phyloP scores from a whole-genome alignment of 2,797 vertebrate species.

The Sciaenops ocellatus region DNA sequence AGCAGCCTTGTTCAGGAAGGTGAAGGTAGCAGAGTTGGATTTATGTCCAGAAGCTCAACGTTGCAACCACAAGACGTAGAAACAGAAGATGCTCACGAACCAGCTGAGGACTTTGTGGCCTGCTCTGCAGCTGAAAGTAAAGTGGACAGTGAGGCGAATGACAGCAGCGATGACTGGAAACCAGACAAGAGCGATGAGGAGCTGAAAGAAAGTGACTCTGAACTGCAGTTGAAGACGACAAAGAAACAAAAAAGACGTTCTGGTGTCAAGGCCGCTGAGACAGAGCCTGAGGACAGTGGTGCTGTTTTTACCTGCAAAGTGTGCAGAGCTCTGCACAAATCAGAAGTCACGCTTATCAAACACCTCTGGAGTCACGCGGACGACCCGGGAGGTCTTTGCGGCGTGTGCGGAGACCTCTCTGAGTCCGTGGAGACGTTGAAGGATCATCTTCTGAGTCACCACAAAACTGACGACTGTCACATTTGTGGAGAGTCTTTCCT shows the following conservation, averaged over 20 bases:
- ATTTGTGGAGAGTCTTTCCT: conserved; percentile 44
- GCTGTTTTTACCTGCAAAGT: conserved; percentile 34
- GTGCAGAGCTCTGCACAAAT: conserved; percentile 31
- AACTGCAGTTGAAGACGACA: neutral
- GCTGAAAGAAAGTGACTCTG: neutral
- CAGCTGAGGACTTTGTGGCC: neutral
- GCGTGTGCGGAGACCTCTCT: conserved; percentile 47
- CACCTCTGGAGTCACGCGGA: conserved; percentile 53
- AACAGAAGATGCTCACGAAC: neutral
- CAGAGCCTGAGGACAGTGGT: neutral
- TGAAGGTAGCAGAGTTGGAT: neutral
- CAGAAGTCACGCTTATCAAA: conserved; percentile 3
- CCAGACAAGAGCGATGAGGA: neutral
- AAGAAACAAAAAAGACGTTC: neutral
- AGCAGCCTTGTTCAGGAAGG: neutral
- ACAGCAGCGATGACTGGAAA: conserved; percentile 21
- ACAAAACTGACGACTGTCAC: conserved; percentile 22
- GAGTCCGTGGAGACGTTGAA: conserved; percentile 7
- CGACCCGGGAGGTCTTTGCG: conserved; percentile 38
- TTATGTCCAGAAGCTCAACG: neutral
- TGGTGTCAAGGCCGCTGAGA: accelerated
- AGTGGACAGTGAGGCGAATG: accelerated
- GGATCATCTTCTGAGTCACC: conserved; percentile 43
- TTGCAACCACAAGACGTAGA: conserved; percentile 5
- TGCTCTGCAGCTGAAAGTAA: conserved; percentile 3